Evolutionary conservation across 2,797 vertebrate genomes (phyloP).

Genomic region (Anniella stebbinsi): DNA sequence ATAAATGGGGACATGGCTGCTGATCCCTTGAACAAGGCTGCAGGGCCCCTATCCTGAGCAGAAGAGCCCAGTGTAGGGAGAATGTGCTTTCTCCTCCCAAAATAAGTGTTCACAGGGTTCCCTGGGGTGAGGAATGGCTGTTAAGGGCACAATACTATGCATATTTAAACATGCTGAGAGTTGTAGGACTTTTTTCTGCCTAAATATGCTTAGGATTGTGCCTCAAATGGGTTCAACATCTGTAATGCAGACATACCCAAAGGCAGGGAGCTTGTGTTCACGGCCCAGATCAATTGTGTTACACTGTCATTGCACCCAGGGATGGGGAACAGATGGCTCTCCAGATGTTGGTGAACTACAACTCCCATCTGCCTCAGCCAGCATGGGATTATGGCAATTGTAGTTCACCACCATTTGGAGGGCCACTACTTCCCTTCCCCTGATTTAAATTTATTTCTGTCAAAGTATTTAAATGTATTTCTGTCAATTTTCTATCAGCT

Average conservation of each 20-base stretch:
- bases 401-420: too few relatives aligned
- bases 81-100: background rate
- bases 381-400: too few relatives aligned
- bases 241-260: background rate
- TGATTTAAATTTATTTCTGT: background rate
- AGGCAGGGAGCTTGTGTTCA: background rate
- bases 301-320: background rate
- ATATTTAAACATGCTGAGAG: too few relatives aligned
- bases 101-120: background rate
- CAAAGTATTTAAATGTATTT: background rate
- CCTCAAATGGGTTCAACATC: background rate
- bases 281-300: background rate
- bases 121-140: too few relatives aligned
- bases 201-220: too few relatives aligned
- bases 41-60: background rate
- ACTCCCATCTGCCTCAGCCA: too few relatives aligned
- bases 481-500: background rate
- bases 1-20: too few relatives aligned
- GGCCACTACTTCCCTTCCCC: too few relatives aligned
- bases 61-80: background rate
- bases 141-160: too few relatives aligned
- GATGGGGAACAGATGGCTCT: too few relatives aligned
- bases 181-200: too few relatives aligned
- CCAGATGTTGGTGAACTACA: too few relatives aligned
- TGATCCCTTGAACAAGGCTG: background rate